Evolutionary conservation across 2,888 invertebrate genomes (phyloP).

Genomic region (Agrotis puta): DNA sequence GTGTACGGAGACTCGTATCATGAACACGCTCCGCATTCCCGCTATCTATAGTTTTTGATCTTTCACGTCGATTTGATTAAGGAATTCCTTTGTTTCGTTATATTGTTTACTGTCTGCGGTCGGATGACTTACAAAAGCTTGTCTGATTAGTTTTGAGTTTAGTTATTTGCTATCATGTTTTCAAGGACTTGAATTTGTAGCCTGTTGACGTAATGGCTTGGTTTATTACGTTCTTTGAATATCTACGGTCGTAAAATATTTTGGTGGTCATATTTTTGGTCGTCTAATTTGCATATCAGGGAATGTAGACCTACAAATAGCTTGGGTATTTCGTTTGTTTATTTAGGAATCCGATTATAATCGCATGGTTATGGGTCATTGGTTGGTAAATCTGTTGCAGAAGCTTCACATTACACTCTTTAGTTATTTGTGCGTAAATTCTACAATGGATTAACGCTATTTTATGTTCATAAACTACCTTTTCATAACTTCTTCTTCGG

Average conservation of each 20-base stretch:
- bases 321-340: constrained; percentile 27
- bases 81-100: constrained; percentile 85
- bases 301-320: constrained; percentile 32
- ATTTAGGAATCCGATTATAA: not conserved
- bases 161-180: constrained; percentile 35
- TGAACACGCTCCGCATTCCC: constrained; percentile 64
- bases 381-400: constrained; percentile 1
- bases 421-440: not conserved
- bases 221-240: constrained; percentile 46
- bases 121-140: constrained; percentile 65
- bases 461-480: not conserved
- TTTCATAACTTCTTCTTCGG: no score
- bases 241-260: constrained; percentile 35
- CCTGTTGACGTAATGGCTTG: constrained; percentile 18
- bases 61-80: constrained; percentile 79
- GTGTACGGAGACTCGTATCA: constrained; percentile 64
- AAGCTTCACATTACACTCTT: not conserved
- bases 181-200: constrained; percentile 47
- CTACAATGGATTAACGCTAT: not conserved
- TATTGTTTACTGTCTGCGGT: constrained; percentile 68
- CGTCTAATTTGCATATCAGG: constrained; percentile 39
- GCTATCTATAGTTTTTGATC: constrained; percentile 67
- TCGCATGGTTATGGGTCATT: not conserved
- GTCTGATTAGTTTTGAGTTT: constrained; percentile 61
- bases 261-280: constrained; percentile 45